Evolutionary conservation across 2,888 invertebrate species (phyloP), one percentile per base, ranked within the genome.

Genomic region (Melanostoma scalare): DNA sequence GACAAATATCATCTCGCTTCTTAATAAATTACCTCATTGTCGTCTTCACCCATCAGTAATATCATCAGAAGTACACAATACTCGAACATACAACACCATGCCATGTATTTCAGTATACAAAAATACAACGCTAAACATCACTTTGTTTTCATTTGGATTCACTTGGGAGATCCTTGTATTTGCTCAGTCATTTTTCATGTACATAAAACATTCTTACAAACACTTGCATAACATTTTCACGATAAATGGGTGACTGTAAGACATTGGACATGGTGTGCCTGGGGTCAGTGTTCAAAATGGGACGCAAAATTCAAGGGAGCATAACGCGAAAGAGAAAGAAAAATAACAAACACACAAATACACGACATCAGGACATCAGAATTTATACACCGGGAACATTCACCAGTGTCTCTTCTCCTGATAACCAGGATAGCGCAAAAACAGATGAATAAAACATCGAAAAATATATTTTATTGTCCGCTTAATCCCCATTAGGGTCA

Each of bases 401-500:
- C 20, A 30, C 30, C 56, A 48, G 8, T 6, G 38, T 20, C 20
- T 20, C 20, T 20, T 20, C 31, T 4, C 58, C 52, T 6, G 40
- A 38, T 10, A 48, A 58, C 8, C 36, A 60, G 38, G 10, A 8
- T 36, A 35, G 10, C n/a, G 36, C 31, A 40, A 46, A 30, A 46
- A 53, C 33, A 74, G 52, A 20, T 20, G n/a, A 69, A 42, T 52
- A 61, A 69, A 78, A 50, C 44, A 74, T 58, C 42, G 69, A 38
- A 53, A 65, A 69, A 73, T 68, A 85, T 88, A 89, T 90, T 89
- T 89, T 89, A 89, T 89, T 87, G 88, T 87, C 85, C 86, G 86
- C 88, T 87, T 87, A 88, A 87, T 86, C 89, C 89, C 89, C 89
- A 88, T 87, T 87, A 87, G 89, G 86, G 88, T 87, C 87, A 89